These are phyloP conservation scores for Globodera ellingtonae DNA, from an alignment of 1,140 invertebrate genomes.

Conservation along the genomic window DNA sequence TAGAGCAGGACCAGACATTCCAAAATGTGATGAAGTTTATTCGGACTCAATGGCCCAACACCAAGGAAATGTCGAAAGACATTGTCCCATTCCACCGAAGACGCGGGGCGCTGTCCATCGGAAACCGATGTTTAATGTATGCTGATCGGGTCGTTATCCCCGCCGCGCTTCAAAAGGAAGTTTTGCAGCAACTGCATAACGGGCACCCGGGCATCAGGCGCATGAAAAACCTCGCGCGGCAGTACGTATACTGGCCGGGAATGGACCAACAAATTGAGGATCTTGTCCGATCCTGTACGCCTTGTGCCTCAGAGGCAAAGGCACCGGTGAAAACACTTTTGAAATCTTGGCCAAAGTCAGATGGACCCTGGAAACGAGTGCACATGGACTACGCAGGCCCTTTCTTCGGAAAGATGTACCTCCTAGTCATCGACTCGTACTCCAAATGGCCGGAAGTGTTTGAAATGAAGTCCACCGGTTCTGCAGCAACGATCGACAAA, in stretches of 20 bases:
- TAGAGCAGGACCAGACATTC: too few species aligned
- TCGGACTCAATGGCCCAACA: too few species aligned
- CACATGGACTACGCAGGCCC: conserved; percentile 67
- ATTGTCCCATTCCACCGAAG: neutral
- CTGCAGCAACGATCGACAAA: too few species aligned
- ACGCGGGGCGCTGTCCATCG: too few species aligned
- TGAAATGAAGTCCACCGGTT: too few species aligned
- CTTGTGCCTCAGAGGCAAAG: conserved; percentile 5
- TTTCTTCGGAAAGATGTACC: conserved; percentile 59
- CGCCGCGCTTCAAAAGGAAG: neutral
- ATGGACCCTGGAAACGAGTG: conserved; percentile 27
- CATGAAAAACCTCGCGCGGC: neutral
- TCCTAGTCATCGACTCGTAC: too few species aligned
- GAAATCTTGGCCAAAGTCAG: neutral
- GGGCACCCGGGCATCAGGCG: neutral
- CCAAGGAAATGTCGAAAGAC: too few species aligned
- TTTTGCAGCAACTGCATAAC: neutral
- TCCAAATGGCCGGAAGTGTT: too few species aligned
- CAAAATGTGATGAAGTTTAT: too few species aligned
- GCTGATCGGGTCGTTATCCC: neutral
- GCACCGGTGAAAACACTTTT: neutral
- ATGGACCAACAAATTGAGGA: too few species aligned
- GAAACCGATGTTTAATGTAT: too few species aligned
- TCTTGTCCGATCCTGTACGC: neutral
- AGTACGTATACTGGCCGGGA: too few species aligned